phyloP scores from a whole-genome alignment of 2,797 vertebrate species.

The Diplodus puntazzo region DNA sequence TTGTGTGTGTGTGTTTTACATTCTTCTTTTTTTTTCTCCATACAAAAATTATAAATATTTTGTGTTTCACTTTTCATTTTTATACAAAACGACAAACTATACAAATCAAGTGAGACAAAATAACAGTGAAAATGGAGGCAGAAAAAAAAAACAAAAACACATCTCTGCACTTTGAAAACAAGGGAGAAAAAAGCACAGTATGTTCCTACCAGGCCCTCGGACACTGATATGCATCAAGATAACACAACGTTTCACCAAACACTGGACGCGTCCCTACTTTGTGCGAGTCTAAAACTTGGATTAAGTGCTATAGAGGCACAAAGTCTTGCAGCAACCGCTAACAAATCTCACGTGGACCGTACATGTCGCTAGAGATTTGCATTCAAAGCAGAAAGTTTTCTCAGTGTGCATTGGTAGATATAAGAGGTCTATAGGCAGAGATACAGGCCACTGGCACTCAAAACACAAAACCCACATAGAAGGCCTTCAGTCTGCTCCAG shows the following conservation, averaged over 20 bases:
- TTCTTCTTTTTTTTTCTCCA: slow-evolving; percentile 78
- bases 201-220: slow-evolving; percentile 55
- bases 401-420: slow-evolving; percentile 42
- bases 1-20: slow-evolving; percentile 72
- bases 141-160: slow-evolving; percentile 75
- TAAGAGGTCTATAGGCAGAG: slow-evolving; percentile 52
- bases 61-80: slow-evolving; percentile 89
- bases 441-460: slow-evolving; percentile 65
- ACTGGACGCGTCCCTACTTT: slow-evolving; percentile 19
- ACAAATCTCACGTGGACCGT: slow-evolving; percentile 21
- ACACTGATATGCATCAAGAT: slow-evolving; percentile 60
- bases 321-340: slow-evolving; percentile 53
- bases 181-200: slow-evolving; percentile 58
- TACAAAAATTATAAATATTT: slow-evolving; percentile 93
- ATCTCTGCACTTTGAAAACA: slow-evolving; percentile 76
- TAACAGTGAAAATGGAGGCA: slow-evolving; percentile 91
- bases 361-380: slow-evolving; percentile 15
- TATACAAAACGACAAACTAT: slow-evolving; percentile 84
- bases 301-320: slow-evolving; percentile 68
- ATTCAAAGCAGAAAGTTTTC: slow-evolving; percentile 44
- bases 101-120: slow-evolving; percentile 87
- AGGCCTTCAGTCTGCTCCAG: slow-evolving; percentile 72
- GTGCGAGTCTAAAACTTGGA: slow-evolving; percentile 37
- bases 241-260: slow-evolving; percentile 33
- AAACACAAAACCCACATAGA: slow-evolving; percentile 56